Evolutionary conservation across 2,797 vertebrate species (phyloP).

Genomic region (Gymnopithys bicolor): DNA sequence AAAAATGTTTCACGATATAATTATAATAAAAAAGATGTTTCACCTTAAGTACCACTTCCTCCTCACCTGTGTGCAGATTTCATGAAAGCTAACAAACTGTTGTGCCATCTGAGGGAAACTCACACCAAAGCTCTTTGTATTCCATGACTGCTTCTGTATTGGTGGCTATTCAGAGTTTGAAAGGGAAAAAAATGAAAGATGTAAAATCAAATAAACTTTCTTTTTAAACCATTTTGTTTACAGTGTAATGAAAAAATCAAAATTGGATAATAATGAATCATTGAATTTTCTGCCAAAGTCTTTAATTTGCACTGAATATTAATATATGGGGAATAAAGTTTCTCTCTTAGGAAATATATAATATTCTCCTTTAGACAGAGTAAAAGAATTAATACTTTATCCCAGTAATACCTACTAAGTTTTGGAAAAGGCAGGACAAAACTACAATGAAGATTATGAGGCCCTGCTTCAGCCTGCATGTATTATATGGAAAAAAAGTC

Average conservation of each 20-base stretch:
- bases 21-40: background rate
- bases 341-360: background rate
- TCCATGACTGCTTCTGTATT: background rate
- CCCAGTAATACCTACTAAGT: background rate
- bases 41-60: background rate
- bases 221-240: background rate
- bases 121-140: background rate
- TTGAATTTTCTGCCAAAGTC: background rate
- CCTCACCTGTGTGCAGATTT: background rate
- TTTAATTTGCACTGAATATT: background rate
- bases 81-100: background rate
- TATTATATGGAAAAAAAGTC: background rate
- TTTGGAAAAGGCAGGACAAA: background rate
- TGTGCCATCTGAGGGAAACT: background rate
- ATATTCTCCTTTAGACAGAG: background rate
- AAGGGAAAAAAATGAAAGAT: background rate
- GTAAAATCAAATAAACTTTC: background rate
- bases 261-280: background rate
- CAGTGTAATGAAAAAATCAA: background rate
- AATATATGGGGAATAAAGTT: background rate
- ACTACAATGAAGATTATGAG: background rate
- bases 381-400: background rate
- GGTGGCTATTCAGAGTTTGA: background rate
- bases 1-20: background rate
- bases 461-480: background rate